phyloP scores from a whole-genome alignment of 1,140 invertebrate genomes.

The Sycophila sp. region DNA sequence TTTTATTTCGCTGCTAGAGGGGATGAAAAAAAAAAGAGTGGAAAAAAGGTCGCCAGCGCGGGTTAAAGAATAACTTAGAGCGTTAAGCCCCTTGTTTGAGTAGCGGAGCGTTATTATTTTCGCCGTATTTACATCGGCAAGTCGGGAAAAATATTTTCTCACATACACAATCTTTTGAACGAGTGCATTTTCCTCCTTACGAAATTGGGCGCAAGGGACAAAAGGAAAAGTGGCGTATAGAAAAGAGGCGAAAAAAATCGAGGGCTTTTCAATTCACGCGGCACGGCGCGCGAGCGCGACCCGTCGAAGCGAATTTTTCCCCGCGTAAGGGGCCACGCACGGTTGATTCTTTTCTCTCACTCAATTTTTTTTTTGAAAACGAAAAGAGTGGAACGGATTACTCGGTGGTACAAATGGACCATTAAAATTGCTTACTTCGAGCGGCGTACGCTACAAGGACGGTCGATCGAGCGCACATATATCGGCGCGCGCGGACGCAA shows the following conservation, averaged over 20 bases:
- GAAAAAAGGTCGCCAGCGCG: not conserved
- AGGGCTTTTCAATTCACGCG: conserved; percentile 11
- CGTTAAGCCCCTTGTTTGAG: conserved; percentile 4
- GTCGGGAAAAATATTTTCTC: conserved; percentile 19
- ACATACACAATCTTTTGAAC: not conserved
- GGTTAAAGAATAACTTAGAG: conserved; percentile 23
- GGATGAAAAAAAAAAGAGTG: not conserved
- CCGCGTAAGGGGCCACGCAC: not conserved
- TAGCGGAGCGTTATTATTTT: conserved; percentile 4
- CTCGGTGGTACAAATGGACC: conserved; percentile 26
- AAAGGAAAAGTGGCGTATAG: not conserved
- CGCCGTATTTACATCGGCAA: not conserved
- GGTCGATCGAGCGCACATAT: not conserved
- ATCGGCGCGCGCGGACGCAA: no score
- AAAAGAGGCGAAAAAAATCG: not conserved
- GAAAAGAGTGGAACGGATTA: conserved; percentile 23
- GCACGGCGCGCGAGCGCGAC: no score
- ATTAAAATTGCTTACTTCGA: conserved; percentile 36
- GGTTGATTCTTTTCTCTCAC: not conserved
- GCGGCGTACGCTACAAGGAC: not conserved
- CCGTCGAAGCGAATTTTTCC: conserved; percentile 14
- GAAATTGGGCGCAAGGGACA: no score
- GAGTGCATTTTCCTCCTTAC: conserved; percentile 18
- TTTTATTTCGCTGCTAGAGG: not conserved
- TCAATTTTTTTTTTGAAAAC: not conserved